A percentile compares a stretch with the other conserved stretches of the same genome.
phyloP scores from a whole-genome alignment of 1,140 invertebrate species.

The Mizuhopecten yessoensis region DNA sequence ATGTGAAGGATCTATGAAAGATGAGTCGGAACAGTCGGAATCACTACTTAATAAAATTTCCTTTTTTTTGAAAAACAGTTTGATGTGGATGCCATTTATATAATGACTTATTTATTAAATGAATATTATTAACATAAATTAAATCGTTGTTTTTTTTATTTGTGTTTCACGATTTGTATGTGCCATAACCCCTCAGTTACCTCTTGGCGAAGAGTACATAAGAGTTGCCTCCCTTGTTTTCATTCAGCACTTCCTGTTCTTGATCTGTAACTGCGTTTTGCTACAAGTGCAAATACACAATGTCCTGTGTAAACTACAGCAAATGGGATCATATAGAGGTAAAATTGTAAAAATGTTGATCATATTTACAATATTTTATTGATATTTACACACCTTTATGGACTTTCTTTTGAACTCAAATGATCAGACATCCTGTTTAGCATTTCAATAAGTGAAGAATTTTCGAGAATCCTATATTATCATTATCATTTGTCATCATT shows the following conservation, averaged over 20 bases:
- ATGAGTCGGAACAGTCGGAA: no score
- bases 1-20: no score
- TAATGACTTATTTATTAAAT: no score
- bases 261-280: background rate
- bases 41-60: no score
- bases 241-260: background rate
- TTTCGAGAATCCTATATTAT: background rate
- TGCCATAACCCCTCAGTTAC: no score
- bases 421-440: background rate
- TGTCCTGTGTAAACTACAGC: constrained; percentile 89
- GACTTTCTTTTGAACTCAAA: background rate
- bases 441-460: background rate
- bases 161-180: no score
- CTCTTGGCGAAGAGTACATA: no score
- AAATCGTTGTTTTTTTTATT: no score
- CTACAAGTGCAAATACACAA: constrained; percentile 46
- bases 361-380: no score
- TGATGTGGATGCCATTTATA: no score
- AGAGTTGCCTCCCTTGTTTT: background rate
- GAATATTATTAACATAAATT: no score
- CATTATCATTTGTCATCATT: background rate
- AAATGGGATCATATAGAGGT: constrained; percentile 99
- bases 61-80: no score
- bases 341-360: constrained; percentile 69
- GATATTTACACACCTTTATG: background rate